Percentiles rank a stretch among this genome's conserved stretches.
Evolutionary conservation across 2,797 vertebrate genomes (phyloP).

Genomic region (Micromesistius poutassou): DNA sequence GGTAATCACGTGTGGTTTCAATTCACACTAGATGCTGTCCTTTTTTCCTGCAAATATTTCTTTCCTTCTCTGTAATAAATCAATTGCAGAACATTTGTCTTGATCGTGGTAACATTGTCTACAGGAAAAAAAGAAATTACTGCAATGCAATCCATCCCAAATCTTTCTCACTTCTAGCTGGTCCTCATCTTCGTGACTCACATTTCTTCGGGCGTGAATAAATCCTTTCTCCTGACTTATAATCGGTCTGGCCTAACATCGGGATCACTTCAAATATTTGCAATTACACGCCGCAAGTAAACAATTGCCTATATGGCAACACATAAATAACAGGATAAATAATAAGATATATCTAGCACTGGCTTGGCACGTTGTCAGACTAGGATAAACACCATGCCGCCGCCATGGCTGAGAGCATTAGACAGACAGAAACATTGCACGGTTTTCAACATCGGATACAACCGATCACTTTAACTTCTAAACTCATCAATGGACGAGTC

Average conservation of each 20-base stretch:
- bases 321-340: not conserved
- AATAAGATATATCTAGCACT: not conserved
- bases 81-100: not conserved
- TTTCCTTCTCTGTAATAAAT: constrained; percentile 2
- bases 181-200: not conserved
- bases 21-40: not conserved
- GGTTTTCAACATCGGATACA: not conserved
- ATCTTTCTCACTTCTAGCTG: not conserved
- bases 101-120: not conserved
- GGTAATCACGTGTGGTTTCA: not conserved
- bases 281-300: not conserved
- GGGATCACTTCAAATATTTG: not conserved
- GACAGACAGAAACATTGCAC: not conserved
- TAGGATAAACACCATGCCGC: not conserved
- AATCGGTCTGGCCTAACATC: not conserved
- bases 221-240: not conserved
- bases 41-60: not conserved
- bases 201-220: not conserved
- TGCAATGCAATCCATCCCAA: not conserved
- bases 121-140: not conserved
- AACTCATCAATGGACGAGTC: not conserved
- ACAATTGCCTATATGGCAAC: not conserved
- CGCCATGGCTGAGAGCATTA: not conserved
- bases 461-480: not conserved
- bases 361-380: not conserved